phyloP scores from a whole-genome alignment of 1,140 invertebrate species.

The Drosophila parvula region DNA sequence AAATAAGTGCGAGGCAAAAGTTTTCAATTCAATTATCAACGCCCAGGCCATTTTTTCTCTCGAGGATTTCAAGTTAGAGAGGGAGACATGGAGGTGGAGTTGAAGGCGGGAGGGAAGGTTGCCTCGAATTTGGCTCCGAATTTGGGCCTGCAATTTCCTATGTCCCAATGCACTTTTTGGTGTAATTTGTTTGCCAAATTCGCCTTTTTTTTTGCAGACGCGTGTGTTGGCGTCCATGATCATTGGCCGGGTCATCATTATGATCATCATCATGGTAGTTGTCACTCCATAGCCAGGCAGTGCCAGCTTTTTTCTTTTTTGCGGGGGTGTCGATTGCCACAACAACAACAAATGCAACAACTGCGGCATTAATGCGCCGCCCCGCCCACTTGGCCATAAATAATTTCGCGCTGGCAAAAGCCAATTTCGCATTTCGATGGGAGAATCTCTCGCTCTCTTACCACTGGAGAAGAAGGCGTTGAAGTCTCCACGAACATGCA shows the following conservation, averaged over 20 bases:
- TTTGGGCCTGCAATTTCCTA: slow-evolving; percentile 51
- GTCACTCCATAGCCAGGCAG: slow-evolving; percentile 26
- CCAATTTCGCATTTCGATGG: slow-evolving; percentile 38
- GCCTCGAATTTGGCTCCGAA: slow-evolving; percentile 59
- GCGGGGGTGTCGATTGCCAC: slow-evolving; percentile 60
- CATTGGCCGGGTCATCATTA: slow-evolving; percentile 10
- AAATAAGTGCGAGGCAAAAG: slow-evolving; percentile 64
- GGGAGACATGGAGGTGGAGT: neutral
- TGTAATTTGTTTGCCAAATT: slow-evolving; percentile 77
- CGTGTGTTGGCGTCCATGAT: slow-evolving; percentile 67
- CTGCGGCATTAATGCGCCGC: slow-evolving; percentile 12
- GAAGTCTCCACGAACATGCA: slow-evolving; percentile 12
- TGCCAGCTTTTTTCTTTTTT: slow-evolving; percentile 2
- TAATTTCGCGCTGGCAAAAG: slow-evolving; percentile 41
- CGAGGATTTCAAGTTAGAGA: neutral
- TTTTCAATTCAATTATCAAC: slow-evolving; percentile 79
- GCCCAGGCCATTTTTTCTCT: slow-evolving; percentile 42
- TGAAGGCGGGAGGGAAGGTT: neutral
- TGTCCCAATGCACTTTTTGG: slow-evolving; percentile 60
- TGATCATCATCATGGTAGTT: slow-evolving; percentile 36
- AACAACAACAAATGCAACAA: slow-evolving; percentile 4
- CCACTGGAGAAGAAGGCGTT: slow-evolving; percentile 24
- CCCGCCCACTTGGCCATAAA: slow-evolving; percentile 52
- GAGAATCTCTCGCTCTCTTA: slow-evolving; percentile 14
- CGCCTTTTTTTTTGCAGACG: neutral